These are phyloP conservation scores for Idaea aversata DNA, from an alignment of 2,888 invertebrate genomes.

Conservation along the genomic window DNA sequence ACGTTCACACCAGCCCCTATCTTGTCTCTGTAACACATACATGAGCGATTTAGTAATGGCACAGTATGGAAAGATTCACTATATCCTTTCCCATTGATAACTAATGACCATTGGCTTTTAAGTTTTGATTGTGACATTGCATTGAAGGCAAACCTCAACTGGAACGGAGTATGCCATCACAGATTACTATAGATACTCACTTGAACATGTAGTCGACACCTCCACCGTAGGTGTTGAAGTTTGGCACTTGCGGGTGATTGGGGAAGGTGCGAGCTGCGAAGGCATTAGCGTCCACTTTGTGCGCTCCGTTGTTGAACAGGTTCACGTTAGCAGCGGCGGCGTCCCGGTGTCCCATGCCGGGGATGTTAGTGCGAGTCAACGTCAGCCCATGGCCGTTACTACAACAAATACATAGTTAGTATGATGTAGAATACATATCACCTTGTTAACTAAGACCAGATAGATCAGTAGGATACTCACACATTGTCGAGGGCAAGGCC, in stretches of 20 bases:
- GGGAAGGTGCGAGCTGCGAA: constrained; percentile 51
- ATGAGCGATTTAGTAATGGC: neutral
- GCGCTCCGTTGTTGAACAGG: constrained; percentile 40
- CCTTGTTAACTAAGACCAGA: neutral
- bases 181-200: constrained; percentile 33
- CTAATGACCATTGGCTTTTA: no score
- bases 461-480: constrained; percentile 35
- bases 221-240: constrained; percentile 55
- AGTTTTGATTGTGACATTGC: neutral
- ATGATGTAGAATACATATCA: neutral
- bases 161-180: neutral
- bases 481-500: constrained; percentile 49
- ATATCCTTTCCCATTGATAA: neutral
- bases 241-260: constrained; percentile 39
- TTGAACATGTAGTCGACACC: constrained; percentile 54
- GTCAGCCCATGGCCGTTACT: constrained; percentile 50
- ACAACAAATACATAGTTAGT: constrained; percentile 4
- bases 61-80: neutral
- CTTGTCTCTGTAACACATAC: constrained; percentile 33
- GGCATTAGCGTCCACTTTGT: constrained; percentile 50
- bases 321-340: constrained; percentile 44
- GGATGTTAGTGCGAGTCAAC: constrained; percentile 39
- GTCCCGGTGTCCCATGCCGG: constrained; percentile 41
- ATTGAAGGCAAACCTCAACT: neutral
- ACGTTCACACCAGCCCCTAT: constrained; percentile 40